Base-by-base conservation (phyloP, 2,888 invertebrate species). In the Orthosia cruda region DNA sequence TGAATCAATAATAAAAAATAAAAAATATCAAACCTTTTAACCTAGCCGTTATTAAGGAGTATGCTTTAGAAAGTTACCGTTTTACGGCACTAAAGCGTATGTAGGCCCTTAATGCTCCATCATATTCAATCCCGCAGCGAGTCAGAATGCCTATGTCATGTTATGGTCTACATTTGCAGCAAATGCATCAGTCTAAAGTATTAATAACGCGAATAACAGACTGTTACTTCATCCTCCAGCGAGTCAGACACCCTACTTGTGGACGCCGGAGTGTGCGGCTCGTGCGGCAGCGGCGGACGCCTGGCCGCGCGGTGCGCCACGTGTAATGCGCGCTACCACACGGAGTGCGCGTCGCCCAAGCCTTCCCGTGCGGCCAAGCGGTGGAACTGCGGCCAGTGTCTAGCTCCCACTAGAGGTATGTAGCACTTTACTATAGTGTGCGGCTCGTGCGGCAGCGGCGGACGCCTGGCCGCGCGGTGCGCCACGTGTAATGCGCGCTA, bases 271-370 rank as follows among this genome's bases (percentile, higher is more conserved):
- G 91, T 97, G 81, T 98, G 98, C 93, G 97, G 95, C 15, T 90
- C 94, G 40, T 98, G 98, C 93, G 97, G 97, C 74, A 97, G 97
- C 83, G 98, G 97, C 74, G 98, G 98, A 2, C 97, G 97, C 71
- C 95, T 98, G 64, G 96, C 97, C 15, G 95, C 95, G 40, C 23
- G 77, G 74, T 98, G 98, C 90, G 97, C 97, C 67, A 93, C 94
- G 23, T 98, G 98, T 94, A 92, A 94, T 4, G 94, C 95, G 68
- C 95, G 97, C 81, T 98, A 97, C 94, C 99, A 99, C 94, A 94
- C 97, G 66, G 98, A 98, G 92, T 99, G 99, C 93, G 94, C 93
- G 59, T 94, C 1, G 97, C 59, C 97, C 97, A 59, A 97, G 97
- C 15, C 97, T 97, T 0, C 83, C 84, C 94, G 96, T 89, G 89